Percentiles rank a stretch among this genome's conserved stretches.
Evolutionary conservation across 2,797 vertebrate genomes (phyloP).

Genomic region (Pogonophryne albipinna): DNA sequence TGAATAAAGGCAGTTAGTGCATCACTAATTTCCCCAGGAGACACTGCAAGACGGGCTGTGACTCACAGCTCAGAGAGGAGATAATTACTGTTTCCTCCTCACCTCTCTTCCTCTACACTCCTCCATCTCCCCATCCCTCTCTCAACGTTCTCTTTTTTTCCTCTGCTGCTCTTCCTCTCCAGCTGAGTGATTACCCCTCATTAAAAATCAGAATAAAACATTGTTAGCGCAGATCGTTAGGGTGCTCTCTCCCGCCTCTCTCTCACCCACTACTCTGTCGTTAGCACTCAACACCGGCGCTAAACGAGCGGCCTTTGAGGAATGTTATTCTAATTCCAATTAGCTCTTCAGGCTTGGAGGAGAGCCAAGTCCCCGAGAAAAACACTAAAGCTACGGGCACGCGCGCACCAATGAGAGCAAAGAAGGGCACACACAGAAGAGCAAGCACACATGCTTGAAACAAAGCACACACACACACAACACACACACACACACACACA

Average conservation of each 20-base stretch:
- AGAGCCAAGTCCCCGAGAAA: constrained; percentile 88
- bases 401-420: constrained; percentile 66
- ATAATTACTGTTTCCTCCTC: constrained; percentile 80
- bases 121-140: constrained; percentile 61
- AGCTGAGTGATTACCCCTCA: constrained; percentile 98
- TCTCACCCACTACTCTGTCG: constrained; percentile 89
- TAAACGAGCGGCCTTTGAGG: constrained; percentile 98
- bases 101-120: constrained; percentile 49
- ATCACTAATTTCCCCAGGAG: constrained; percentile 72
- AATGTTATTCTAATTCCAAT: constrained; percentile 99
- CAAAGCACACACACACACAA: constrained; percentile 14
- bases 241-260: constrained; percentile 89
- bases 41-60: constrained; percentile 64
- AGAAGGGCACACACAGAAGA: constrained; percentile 53
- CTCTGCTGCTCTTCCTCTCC: constrained; percentile 83
- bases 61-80: constrained; percentile 76
- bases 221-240: constrained; percentile 98
- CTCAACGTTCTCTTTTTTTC: constrained; percentile 55
- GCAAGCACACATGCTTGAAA: constrained; percentile 30
- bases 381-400: constrained; percentile 73
- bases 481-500: too few relatives aligned
- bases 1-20: constrained; percentile 71
- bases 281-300: constrained; percentile 93
- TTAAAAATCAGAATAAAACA: constrained; percentile 99
- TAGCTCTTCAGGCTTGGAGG: constrained; percentile 97